Evolutionary conservation across 2,797 vertebrate species (phyloP), one percentile per base, ranked within the genome.

Genomic region (Muraenolepis orangiensis): DNA sequence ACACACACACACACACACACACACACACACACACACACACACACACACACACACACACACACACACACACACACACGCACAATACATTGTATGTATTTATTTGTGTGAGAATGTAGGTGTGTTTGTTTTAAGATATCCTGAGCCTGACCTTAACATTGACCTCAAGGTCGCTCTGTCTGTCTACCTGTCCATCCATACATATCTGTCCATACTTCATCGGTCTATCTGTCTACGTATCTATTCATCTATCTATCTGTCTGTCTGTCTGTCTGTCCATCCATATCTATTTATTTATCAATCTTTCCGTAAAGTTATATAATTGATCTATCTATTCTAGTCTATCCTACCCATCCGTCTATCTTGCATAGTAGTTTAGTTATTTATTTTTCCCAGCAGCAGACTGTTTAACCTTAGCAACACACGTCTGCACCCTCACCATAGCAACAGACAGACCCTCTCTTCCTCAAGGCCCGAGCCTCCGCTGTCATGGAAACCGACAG

Each of bases 401-500:
- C 85, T 80, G 75, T 84, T 78, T 87, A 83, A 88, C 80, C 84
- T 83, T 80, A 83, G 86, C 79, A 87, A 83, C 82, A 84, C 74
- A 85, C 78, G 80, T 84, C 81, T 75, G 5, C 69, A 81, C 75
- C 85, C 78, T 76, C 68, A 75, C 81, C 84, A 71, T 85, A 86
- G 85, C 85, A 89, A 89, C 86, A 71, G 70, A 71, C 70, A 51
- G 70, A 40, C 26, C 42, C 40, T 46, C 70, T 51, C 38, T 40
- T 51, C 28, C 23, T 40, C 23, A 74, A 77, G 78, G 78, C 73
- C 73, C 67, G 78, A 73, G 80, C 81, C 73, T 84, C 67, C 4
- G 76, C 78, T 85, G 83, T 87, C 88, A 88, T 90, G 86, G 88
- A 84, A 89, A 89, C 87, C 0, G 81, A 77, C 84, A 84, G 82